Evolutionary conservation across 2,113 vertebrate species (phyloP).

Genomic region (Tonatia bakeri): DNA sequence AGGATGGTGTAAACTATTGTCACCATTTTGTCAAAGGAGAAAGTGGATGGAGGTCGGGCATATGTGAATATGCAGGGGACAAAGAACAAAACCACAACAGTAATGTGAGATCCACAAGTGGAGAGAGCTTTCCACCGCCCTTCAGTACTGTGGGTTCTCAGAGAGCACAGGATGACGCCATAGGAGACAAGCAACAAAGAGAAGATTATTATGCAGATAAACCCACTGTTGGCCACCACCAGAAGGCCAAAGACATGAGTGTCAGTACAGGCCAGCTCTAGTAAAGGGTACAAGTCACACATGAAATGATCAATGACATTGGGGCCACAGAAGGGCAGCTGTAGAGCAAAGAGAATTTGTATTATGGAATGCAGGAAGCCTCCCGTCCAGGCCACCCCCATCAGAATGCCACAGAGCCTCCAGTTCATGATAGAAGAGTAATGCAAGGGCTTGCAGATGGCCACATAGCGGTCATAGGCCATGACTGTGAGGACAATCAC

Average conservation of each 20-base stretch:
- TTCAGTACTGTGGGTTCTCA: slow-evolving; percentile 7
- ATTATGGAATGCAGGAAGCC: slow-evolving; percentile 52
- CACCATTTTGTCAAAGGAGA: slow-evolving; percentile 37
- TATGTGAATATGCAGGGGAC: slow-evolving; percentile 13
- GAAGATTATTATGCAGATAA: slow-evolving; percentile 49
- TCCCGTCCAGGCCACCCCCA: slow-evolving; percentile 39
- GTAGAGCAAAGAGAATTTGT: slow-evolving; percentile 40
- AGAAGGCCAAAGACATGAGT: slow-evolving; percentile 2
- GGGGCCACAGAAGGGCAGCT: slow-evolving; percentile 69
- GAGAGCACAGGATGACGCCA: slow-evolving; percentile 35
- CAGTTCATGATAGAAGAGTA: slow-evolving; percentile 56
- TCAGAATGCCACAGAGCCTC: slow-evolving; percentile 38
- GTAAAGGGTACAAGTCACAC: slow-evolving; percentile 63
- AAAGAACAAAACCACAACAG: slow-evolving; percentile 58
- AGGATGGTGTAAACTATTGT: slow-evolving; percentile 52
- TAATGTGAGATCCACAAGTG: slow-evolving; percentile 59
- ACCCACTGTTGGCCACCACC: slow-evolving; percentile 57
- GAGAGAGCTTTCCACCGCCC: slow-evolving; percentile 53
- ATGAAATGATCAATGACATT: slow-evolving; percentile 68
- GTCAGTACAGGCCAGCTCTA: slow-evolving; percentile 55
- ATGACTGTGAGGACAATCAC: slow-evolving; percentile 45
- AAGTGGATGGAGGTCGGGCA: neutral
- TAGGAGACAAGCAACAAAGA: slow-evolving; percentile 49
- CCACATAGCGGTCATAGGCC: slow-evolving; percentile 57
- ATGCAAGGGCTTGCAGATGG: slow-evolving; percentile 62